These are phyloP conservation scores for Eulithis prunata DNA, from an alignment of 2,888 invertebrate genomes.

Conservation along the genomic window DNA sequence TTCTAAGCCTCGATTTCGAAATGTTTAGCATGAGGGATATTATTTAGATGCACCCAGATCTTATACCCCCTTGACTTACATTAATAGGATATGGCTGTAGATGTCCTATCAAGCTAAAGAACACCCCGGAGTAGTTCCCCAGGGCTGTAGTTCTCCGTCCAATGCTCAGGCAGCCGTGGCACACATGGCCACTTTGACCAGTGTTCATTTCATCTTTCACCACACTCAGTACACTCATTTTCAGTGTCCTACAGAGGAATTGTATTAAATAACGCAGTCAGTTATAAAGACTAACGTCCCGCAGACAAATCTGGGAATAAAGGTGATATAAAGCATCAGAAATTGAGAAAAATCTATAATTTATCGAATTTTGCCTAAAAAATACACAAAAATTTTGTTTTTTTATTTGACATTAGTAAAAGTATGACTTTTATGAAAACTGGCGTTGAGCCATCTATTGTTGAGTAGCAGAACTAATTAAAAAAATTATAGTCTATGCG, in stretches of 20 bases:
- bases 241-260: not conserved
- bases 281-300: not conserved
- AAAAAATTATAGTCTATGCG: not conserved
- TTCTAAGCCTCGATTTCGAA: too few relatives aligned
- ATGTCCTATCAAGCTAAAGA: constrained; percentile 24
- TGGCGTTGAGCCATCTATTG: constrained; percentile 9
- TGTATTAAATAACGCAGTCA: not conserved
- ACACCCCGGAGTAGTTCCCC: constrained; percentile 27
- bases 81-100: constrained; percentile 31
- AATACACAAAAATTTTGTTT: too few relatives aligned
- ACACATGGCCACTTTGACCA: constrained; percentile 12
- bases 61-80: constrained; percentile 25
- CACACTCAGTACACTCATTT: constrained; percentile 30
- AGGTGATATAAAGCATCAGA: too few relatives aligned
- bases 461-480: constrained; percentile 1
- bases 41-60: too few relatives aligned
- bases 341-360: too few relatives aligned
- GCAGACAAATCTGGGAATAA: too few relatives aligned
- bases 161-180: constrained; percentile 35
- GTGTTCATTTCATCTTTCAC: constrained; percentile 31
- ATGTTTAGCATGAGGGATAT: too few relatives aligned
- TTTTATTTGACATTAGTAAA: too few relatives aligned
- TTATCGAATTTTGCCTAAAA: too few relatives aligned
- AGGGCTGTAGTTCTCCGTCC: constrained; percentile 28
- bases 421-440: too few relatives aligned